Conservation (phyloP, 2,797 vertebrate species). For the Bradypus variegatus region DNA sequence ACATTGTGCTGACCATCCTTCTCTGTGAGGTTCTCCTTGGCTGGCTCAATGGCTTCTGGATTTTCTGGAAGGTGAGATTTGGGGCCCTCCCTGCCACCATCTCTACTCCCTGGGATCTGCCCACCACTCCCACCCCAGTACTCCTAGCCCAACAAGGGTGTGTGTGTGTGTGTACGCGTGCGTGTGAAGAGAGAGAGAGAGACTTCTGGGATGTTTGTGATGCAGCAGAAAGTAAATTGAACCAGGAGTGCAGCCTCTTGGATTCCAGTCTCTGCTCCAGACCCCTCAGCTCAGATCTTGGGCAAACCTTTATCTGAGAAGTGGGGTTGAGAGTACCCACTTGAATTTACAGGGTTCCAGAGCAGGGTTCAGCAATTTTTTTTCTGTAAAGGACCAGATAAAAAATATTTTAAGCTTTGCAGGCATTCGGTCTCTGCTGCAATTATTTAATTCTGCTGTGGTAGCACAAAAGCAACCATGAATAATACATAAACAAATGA, state of each 20-base stretch:
- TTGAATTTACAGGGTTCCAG: not conserved
- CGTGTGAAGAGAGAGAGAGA: not conserved
- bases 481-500: not conserved
- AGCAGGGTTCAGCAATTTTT: not conserved
- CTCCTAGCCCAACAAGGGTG: not conserved
- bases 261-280: not conserved
- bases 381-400: not conserved
- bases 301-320: not conserved
- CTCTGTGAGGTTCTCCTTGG: conserved; percentile 59
- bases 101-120: not conserved
- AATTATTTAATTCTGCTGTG: not conserved
- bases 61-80: conserved; percentile 68
- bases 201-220: not conserved
- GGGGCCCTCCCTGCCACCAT: not conserved
- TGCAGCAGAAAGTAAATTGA: not conserved
- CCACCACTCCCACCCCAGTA: not conserved
- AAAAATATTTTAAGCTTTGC: not conserved
- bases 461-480: not conserved
- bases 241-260: not conserved
- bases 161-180: not conserved
- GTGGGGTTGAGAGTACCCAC: not conserved
- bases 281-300: not conserved
- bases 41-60: conserved; percentile 62
- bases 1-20: conserved; percentile 62
- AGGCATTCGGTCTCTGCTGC: not conserved